Evolutionary conservation across 2,888 invertebrate genomes (phyloP).

Genomic region (Ectemnius cavifrons): DNA sequence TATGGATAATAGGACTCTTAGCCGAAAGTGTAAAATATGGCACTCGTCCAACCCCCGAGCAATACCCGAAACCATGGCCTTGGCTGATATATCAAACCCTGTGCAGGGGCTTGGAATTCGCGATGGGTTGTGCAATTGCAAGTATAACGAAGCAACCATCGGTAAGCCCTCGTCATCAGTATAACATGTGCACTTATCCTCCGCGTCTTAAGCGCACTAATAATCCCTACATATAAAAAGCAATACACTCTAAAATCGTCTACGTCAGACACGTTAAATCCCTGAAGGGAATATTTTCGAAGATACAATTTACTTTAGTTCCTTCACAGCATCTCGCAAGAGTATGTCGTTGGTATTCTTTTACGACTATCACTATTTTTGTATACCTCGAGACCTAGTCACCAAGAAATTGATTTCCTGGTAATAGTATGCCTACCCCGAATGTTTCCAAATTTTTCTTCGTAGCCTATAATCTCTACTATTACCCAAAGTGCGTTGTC

Average conservation of each 20-base stretch:
- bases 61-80: conserved; percentile 78
- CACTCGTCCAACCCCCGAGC: conserved; percentile 54
- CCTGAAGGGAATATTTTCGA: conserved; percentile 49
- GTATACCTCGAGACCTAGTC: background rate
- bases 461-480: background rate
- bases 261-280: conserved; percentile 31
- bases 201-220: conserved; percentile 75
- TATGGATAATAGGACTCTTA: conserved; percentile 62
- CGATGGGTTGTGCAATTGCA: conserved; percentile 80
- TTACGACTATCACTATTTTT: conserved; percentile 33
- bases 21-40: conserved; percentile 67
- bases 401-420: background rate
- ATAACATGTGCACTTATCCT: conserved; percentile 69
- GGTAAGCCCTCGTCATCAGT: conserved; percentile 77
- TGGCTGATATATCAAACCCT: conserved; percentile 81
- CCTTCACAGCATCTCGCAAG: conserved; percentile 3
- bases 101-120: conserved; percentile 78
- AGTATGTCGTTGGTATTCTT: conserved; percentile 24
- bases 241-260: conserved; percentile 49
- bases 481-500: background rate
- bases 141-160: conserved; percentile 80
- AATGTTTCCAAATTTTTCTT: background rate
- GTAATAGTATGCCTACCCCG: background rate
- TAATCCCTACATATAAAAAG: conserved; percentile 74
- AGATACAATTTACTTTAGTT: conserved; percentile 31